These are phyloP conservation scores for Pangasianodon gigas DNA, from an alignment of 2,113 vertebrate species.

Conservation along the genomic window DNA sequence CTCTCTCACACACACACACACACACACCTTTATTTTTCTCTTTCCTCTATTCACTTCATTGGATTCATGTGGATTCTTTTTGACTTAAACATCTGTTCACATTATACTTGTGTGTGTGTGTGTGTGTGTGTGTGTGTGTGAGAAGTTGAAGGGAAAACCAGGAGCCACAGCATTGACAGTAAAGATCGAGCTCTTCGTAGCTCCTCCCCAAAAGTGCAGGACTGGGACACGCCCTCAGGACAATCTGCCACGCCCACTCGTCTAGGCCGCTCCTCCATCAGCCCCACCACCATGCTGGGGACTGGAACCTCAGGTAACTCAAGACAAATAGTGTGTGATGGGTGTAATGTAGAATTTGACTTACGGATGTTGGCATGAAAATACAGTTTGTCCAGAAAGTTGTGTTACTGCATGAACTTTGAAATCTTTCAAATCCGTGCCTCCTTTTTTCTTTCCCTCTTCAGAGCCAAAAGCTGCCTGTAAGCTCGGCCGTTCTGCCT, in stretches of 20 bases:
- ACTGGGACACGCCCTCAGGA: conserved; percentile 84
- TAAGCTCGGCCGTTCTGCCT: conserved; percentile 89
- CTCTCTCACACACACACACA: background rate
- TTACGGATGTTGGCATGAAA: background rate
- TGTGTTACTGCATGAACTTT: background rate
- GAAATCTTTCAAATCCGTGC: background rate
- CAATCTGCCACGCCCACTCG: conserved; percentile 78
- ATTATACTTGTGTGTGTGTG: background rate
- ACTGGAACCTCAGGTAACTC: conserved; percentile 79
- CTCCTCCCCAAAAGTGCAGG: conserved; percentile 78
- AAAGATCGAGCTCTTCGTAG: conserved; percentile 75
- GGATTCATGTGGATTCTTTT: background rate
- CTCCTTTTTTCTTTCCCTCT: background rate
- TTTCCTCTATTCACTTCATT: background rate
- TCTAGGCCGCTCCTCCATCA: conserved; percentile 88
- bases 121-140: conserved; percentile 28
- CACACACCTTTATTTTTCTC: background rate
- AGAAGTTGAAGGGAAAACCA: conserved; percentile 81
- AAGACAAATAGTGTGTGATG: background rate
- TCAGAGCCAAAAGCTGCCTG: conserved; percentile 83
- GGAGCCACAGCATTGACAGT: conserved; percentile 84
- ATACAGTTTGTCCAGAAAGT: background rate
- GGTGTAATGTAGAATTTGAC: background rate
- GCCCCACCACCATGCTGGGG: conserved; percentile 87
- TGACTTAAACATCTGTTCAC: conserved; percentile 1